A percentile compares a stretch with the other conserved stretches of the same genome.
phyloP scores from a whole-genome alignment of 2,113 vertebrate species.

The Caloenas nicobarica region DNA sequence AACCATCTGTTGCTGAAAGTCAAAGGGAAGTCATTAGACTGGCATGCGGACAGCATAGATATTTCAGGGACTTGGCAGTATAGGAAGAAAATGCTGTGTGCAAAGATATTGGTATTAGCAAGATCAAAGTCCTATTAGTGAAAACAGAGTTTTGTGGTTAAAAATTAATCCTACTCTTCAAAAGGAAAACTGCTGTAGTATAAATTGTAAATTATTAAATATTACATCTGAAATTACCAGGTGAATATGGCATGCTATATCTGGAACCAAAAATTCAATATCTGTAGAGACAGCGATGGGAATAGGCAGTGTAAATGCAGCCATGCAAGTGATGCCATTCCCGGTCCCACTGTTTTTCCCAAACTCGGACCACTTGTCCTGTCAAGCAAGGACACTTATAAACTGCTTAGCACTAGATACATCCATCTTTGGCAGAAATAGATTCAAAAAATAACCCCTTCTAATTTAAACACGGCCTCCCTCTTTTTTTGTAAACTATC shows the following conservation, averaged over 20 bases:
- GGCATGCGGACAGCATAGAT: not conserved
- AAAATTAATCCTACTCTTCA: not conserved
- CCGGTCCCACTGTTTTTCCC: not conserved
- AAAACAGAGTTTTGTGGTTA: not conserved
- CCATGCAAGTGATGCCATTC: not conserved
- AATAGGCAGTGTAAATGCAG: not conserved
- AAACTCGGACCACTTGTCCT: not conserved
- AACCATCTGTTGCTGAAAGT: not conserved
- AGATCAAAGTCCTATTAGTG: not conserved
- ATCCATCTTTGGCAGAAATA: not conserved
- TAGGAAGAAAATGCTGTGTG: not conserved
- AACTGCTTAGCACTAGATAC: not conserved
- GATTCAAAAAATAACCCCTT: not conserved
- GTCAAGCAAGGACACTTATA: not conserved
- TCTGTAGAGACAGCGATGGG: not conserved
- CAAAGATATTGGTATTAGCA: not conserved
- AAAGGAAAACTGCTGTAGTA: not conserved
- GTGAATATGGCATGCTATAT: not conserved
- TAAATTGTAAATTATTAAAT: not conserved
- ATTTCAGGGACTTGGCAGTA: not conserved
- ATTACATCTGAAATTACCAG: not conserved
- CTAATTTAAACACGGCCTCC: not conserved
- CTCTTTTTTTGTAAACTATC: not conserved
- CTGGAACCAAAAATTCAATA: not conserved
- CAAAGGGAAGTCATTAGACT: not conserved